phyloP scores from a whole-genome alignment of 1,140 invertebrate genomes.

The Plutomurus gul region DNA sequence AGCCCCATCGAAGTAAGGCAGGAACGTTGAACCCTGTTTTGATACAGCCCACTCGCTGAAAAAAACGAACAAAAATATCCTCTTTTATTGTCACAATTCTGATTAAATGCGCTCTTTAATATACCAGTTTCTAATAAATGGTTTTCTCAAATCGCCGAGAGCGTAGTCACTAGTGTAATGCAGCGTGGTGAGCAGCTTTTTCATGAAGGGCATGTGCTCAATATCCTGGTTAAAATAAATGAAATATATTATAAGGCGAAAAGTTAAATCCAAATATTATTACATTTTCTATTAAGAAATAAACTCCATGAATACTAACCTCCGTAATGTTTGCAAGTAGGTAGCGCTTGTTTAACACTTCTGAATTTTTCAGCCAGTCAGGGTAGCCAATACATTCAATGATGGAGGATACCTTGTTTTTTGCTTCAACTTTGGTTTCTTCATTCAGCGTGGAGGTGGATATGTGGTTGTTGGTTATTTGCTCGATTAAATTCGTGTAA shows the following conservation, averaged over 20 bases:
- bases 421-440: not conserved
- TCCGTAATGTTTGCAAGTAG: not conserved
- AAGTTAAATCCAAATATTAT: not conserved
- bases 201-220: not conserved
- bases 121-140: not conserved
- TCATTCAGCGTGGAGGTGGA: not conserved
- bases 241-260: not conserved
- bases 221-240: not conserved
- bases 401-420: not conserved
- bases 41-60: not conserved
- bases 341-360: not conserved
- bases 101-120: not conserved
- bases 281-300: not conserved
- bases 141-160: not conserved
- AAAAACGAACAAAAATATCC: not conserved
- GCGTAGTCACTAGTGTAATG: not conserved
- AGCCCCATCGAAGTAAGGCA: not conserved
- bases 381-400: slow-evolving; percentile 1
- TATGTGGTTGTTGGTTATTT: not conserved
- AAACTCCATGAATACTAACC: not conserved
- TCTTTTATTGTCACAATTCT: not conserved
- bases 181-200: not conserved
- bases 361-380: not conserved
- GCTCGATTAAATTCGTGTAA: not conserved
- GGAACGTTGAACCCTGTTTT: not conserved